Conservation (phyloP, 2,888 invertebrate genomes). For the Atherix ibis region DNA sequence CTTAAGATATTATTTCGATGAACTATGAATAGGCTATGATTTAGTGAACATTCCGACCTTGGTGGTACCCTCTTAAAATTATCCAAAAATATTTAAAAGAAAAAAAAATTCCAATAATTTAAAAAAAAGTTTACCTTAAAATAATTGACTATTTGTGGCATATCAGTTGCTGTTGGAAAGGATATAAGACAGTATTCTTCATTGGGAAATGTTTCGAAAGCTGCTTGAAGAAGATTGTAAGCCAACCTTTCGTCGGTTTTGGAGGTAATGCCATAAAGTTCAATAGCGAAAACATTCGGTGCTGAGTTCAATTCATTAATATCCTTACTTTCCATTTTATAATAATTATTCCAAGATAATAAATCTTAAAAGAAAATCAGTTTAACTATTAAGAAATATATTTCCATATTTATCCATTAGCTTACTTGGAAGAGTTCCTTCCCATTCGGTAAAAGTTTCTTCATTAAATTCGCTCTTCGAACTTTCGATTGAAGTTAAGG, state of each 20-base stretch:
- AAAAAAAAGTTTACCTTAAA: background rate
- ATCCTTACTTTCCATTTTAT: background rate
- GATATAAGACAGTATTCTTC: constrained; percentile 31
- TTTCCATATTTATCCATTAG: background rate
- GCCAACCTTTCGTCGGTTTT: constrained; percentile 36
- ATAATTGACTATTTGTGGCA: too few relatives aligned
- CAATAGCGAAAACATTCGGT: constrained; percentile 45
- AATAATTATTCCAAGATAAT: background rate
- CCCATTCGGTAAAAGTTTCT: constrained; percentile 2
- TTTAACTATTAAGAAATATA: background rate
- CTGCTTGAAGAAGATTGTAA: constrained; percentile 40
- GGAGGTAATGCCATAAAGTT: constrained; percentile 39
- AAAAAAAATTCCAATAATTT: background rate
- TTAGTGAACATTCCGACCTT: constrained; percentile 3
- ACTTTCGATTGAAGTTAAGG: too few relatives aligned
- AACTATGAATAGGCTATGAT: constrained; percentile 4
- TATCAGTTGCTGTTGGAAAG: background rate
- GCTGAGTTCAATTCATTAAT: background rate
- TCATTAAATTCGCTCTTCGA: background rate
- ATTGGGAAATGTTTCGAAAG: constrained; percentile 46
- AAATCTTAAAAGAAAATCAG: background rate
- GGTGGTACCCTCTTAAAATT: constrained; percentile 6
- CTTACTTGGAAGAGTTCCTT: constrained; percentile 1
- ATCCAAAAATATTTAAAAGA: background rate
- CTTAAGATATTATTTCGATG: constrained; percentile 7